Percentiles rank a stretch among this genome's conserved stretches.
Evolutionary conservation across 2,113 vertebrate species (phyloP).

Genomic region (Notiomystis cincta): DNA sequence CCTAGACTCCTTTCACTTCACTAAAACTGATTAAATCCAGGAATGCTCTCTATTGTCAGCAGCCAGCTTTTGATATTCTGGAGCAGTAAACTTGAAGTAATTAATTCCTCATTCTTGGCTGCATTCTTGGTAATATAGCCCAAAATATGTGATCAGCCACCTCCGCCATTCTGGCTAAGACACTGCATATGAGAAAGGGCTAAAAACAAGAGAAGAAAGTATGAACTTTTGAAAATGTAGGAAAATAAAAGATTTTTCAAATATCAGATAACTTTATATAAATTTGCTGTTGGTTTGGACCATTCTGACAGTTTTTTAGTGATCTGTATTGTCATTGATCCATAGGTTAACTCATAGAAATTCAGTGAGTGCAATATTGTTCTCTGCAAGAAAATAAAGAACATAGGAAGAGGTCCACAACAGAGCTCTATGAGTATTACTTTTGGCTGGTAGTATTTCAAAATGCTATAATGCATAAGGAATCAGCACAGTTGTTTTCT

Average conservation of each 20-base stretch:
- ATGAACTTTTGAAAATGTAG: background rate
- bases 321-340: background rate
- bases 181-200: background rate
- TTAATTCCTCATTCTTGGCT: background rate
- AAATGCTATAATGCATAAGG: background rate
- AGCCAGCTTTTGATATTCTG: background rate
- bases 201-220: background rate
- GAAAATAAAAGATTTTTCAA: background rate
- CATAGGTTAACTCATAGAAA: background rate
- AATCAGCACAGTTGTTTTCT: background rate
- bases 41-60: background rate
- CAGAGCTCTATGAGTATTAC: background rate
- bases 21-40: background rate
- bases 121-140: background rate
- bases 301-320: background rate
- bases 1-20: background rate
- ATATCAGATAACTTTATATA: background rate
- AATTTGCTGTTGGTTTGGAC: background rate
- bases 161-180: background rate
- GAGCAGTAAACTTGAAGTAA: background rate
- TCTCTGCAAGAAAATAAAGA: background rate
- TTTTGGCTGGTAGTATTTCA: background rate
- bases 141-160: background rate
- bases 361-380: background rate
- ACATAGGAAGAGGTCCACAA: background rate